These are phyloP conservation scores for Pogonognathellus flavescens DNA, from an alignment of 1,140 invertebrate species.

Conservation along the genomic window DNA sequence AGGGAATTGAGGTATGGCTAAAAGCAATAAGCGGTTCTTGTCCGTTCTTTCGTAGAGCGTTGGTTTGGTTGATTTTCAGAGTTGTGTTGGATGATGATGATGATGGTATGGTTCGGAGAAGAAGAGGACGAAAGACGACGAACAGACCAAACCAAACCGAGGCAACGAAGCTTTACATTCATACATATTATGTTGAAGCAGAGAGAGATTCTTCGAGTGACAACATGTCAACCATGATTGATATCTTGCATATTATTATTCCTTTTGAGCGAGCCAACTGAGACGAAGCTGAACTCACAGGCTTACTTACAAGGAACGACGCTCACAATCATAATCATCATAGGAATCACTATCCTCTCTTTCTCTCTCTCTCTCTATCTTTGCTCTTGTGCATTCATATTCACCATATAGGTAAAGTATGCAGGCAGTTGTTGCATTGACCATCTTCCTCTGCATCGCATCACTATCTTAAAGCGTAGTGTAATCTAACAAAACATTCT, in stretches of 20 bases:
- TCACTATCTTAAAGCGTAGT: constrained; percentile 15
- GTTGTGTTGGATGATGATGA: not conserved
- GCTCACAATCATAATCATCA: constrained; percentile 43
- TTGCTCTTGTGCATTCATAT: not conserved
- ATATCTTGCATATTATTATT: constrained; percentile 65
- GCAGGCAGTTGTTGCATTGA: not conserved
- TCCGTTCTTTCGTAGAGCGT: not conserved
- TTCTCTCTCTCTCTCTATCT: not conserved
- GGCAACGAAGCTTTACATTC: constrained; percentile 54
- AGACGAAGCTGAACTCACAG: constrained; percentile 41
- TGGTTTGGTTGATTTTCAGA: not conserved
- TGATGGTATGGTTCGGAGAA: not conserved
- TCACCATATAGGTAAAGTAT: no score
- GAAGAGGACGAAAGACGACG: constrained; percentile 14
- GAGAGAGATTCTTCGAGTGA: constrained; percentile 63
- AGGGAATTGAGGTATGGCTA: constrained; percentile 42
- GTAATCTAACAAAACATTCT: constrained; percentile 36
- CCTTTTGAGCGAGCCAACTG: constrained; percentile 57
- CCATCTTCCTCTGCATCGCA: not conserved
- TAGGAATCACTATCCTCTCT: constrained; percentile 35
- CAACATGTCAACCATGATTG: constrained; percentile 65
- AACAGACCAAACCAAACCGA: constrained; percentile 32
- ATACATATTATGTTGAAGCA: constrained; percentile 42
- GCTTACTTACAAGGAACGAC: not conserved
- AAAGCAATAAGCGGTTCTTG: constrained; percentile 46